Conservation (phyloP, 2,113 vertebrate species). For the Natator depressus region DNA sequence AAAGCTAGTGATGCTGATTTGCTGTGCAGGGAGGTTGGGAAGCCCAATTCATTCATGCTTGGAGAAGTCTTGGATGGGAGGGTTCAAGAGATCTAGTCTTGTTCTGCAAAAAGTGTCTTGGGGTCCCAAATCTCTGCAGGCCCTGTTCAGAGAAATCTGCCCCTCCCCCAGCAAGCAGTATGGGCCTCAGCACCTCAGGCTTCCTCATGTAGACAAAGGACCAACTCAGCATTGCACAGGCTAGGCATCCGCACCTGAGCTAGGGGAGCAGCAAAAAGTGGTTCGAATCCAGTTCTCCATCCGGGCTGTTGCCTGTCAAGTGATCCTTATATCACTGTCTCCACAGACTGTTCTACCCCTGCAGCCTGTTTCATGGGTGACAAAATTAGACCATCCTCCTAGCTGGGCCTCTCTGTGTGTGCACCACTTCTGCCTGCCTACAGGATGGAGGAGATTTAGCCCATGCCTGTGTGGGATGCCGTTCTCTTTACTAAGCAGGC, state of each 20-base stretch:
- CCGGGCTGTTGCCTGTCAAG: background rate
- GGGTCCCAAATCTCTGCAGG: background rate
- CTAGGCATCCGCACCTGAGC: background rate
- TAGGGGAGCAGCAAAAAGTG: slow-evolving; percentile 8
- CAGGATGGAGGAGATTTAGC: background rate
- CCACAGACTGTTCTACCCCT: slow-evolving; percentile 12
- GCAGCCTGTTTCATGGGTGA: background rate
- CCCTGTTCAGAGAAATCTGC: background rate
- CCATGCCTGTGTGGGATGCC: background rate
- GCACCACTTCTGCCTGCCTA: background rate
- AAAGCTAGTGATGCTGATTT: background rate
- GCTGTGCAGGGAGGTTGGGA: background rate
- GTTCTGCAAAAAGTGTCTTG: background rate
- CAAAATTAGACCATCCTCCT: background rate
- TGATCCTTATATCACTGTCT: background rate
- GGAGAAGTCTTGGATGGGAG: background rate
- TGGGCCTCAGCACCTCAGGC: background rate
- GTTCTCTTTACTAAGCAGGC: background rate
- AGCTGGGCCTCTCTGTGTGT: background rate
- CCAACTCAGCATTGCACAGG: background rate
- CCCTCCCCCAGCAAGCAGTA: background rate
- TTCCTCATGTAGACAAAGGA: background rate
- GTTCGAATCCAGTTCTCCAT: background rate
- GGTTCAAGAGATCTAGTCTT: background rate
- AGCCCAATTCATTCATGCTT: background rate